These are phyloP conservation scores for Mimachlamys varia DNA, from an alignment of 2,888 invertebrate species.

Conservation along the genomic window DNA sequence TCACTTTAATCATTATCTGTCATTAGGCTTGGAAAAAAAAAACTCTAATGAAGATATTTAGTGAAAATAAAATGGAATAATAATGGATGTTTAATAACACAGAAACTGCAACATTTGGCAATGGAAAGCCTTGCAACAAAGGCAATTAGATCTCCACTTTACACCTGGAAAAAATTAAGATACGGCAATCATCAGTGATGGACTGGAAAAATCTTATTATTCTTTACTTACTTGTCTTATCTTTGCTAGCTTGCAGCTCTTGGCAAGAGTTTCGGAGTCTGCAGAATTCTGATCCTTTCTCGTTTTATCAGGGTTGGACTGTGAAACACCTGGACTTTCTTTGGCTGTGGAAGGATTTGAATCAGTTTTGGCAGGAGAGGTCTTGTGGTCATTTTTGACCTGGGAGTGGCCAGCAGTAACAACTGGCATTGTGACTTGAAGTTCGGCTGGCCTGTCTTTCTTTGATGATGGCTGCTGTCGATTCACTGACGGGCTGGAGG, in stretches of 20 bases:
- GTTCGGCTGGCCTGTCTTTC: not conserved
- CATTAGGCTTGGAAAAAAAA: no score
- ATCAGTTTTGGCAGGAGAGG: not conserved
- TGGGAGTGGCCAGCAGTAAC: not conserved
- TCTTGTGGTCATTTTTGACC: not conserved
- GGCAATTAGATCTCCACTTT: no score
- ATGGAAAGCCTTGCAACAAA: no score
- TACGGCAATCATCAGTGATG: not conserved
- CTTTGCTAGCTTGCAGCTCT: constrained; percentile 25
- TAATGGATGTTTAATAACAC: no score
- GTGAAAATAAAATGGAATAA: no score
- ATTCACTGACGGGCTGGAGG: not conserved
- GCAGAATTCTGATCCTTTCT: not conserved
- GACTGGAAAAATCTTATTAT: not conserved
- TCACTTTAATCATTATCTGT: not conserved
- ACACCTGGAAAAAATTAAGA: no score
- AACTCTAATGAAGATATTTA: no score
- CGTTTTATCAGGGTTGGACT: not conserved
- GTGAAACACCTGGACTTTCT: not conserved
- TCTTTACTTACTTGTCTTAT: not conserved
- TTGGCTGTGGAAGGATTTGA: not conserved
- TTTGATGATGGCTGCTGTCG: not conserved
- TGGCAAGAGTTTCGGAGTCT: not conserved
- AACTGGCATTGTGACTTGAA: not conserved
- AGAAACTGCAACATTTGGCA: no score